Evolutionary conservation across 2,797 vertebrate species (phyloP), one percentile per base, ranked within the genome.

Genomic region (Syngnathus rostellatus): DNA sequence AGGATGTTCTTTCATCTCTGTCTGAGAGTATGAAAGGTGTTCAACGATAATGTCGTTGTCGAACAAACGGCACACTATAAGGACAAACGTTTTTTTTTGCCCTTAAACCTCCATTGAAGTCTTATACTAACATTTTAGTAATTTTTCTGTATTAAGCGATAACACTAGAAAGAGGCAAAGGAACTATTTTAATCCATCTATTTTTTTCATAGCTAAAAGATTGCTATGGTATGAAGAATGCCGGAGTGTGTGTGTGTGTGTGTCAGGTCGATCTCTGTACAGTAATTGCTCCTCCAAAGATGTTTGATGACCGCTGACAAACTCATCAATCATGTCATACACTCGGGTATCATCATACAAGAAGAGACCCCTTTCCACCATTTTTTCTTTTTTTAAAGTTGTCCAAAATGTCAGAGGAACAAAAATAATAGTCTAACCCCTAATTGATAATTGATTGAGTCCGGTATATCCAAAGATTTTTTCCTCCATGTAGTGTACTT

Each of bases 1-100:
- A 75, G 59, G 68, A 73, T 69, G 68, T 68, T 76, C 46, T 73
- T 72, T 81, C 57, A 31, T 31, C 31, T 31, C 77, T 81, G 60
- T 75, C 45, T 50, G 43, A 53, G 43, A 73, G 67, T 48, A 31
- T 31, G 5, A 31, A 48, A 48, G 5, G 5, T 45, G 12, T 45
- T 45, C 31, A 31, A 31, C 31, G 31, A 31, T 31, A 31, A 31
- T 31, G 31, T 31, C 31, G 31, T 31, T 31, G 31, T 31, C 31
- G 31, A 77, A 55, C 2, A n/a, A n/a, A 53, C 51, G 23, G 5
- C 5, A 4, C 2, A 14, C 50, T 3, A 51, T 5, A 51, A n/a
- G 50, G 50, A 9, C 50, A 51, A 48, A 16, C 16, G 1, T 17
- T 16, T 7, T 31, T 31, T 31, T 31, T 31, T 5, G 16, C 45